A percentile compares a stretch with the other conserved stretches of the same genome.
phyloP scores from a whole-genome alignment of 2,888 invertebrate genomes.

The Cerastis rubricosa region DNA sequence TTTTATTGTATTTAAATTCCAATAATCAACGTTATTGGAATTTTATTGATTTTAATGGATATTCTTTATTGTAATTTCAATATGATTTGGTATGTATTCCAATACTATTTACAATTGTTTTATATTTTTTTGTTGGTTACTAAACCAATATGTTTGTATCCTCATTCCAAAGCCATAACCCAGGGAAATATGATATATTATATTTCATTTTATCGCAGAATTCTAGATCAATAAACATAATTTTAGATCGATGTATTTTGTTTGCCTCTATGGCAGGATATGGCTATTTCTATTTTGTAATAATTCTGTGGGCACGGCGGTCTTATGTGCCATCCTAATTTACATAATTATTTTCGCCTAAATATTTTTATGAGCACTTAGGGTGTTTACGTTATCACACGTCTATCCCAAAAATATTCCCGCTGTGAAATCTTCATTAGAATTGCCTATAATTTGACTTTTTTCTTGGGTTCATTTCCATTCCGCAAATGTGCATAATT shows the following conservation, averaged over 20 bases:
- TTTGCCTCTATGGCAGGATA: background rate
- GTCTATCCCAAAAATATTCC: background rate
- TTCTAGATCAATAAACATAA: too few species aligned
- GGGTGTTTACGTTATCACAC: background rate
- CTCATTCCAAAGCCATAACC: slow-evolving; percentile 51
- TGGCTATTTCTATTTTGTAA: background rate
- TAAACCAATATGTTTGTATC: background rate
- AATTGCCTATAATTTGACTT: background rate
- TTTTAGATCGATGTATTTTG: background rate
- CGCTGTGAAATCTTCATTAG: background rate
- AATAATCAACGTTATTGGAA: slow-evolving; percentile 1
- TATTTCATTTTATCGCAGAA: background rate
- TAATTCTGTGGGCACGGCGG: background rate
- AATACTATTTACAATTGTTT: slow-evolving; percentile 24
- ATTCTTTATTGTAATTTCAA: background rate
- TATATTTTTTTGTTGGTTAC: slow-evolving; percentile 6
- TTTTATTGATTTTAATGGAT: background rate
- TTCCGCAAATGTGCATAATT: slow-evolving; percentile 33
- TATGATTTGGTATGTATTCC: slow-evolving; percentile 21
- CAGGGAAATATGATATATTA: background rate
- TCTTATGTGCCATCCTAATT: background rate
- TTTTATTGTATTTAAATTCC: background rate
- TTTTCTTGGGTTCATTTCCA: slow-evolving; percentile 27
- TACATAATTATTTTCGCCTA: background rate
- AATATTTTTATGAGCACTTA: background rate